These are phyloP conservation scores for Montipora sp. DNA, from an alignment of 64 coral and sea anemone species.

Conservation along the genomic window DNA sequence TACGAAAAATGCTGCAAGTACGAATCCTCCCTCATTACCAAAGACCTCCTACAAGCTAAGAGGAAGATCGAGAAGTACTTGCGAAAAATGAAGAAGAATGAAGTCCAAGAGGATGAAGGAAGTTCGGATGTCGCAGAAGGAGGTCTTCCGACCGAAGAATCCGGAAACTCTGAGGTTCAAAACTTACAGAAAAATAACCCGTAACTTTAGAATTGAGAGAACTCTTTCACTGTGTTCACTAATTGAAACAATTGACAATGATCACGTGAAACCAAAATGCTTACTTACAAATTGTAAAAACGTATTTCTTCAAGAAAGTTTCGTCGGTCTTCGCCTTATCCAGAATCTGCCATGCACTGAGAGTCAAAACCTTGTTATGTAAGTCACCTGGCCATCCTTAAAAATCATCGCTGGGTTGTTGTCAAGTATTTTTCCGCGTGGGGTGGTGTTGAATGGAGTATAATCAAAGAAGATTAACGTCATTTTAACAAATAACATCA, in stretches of 20 bases:
- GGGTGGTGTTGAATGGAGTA: too few species aligned
- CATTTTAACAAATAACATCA: not conserved
- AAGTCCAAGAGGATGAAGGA: slow-evolving; percentile 29
- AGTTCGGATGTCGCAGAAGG: not conserved
- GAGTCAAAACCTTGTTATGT: too few species aligned
- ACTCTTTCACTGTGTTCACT: not conserved
- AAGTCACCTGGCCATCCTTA: too few species aligned
- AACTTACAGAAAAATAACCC: not conserved
- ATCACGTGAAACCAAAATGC: too few species aligned
- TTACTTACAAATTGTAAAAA: too few species aligned
- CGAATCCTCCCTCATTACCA: slow-evolving; percentile 66
- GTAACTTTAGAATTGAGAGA: not conserved
- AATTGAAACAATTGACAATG: not conserved
- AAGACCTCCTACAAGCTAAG: slow-evolving; percentile 49
- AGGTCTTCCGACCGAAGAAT: not conserved
- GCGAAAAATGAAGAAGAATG: slow-evolving; percentile 13
- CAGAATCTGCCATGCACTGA: too few species aligned
- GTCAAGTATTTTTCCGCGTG: too few species aligned
- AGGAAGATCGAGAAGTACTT: slow-evolving; percentile 48
- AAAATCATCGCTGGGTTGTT: too few species aligned
- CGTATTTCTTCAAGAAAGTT: not conserved
- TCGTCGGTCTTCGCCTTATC: not conserved
- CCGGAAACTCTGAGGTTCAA: not conserved
- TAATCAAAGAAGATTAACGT: too few species aligned
- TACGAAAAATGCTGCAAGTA: slow-evolving; percentile 89